phyloP scores from a whole-genome alignment of 2,888 invertebrate species.

The Dione vanillae region DNA sequence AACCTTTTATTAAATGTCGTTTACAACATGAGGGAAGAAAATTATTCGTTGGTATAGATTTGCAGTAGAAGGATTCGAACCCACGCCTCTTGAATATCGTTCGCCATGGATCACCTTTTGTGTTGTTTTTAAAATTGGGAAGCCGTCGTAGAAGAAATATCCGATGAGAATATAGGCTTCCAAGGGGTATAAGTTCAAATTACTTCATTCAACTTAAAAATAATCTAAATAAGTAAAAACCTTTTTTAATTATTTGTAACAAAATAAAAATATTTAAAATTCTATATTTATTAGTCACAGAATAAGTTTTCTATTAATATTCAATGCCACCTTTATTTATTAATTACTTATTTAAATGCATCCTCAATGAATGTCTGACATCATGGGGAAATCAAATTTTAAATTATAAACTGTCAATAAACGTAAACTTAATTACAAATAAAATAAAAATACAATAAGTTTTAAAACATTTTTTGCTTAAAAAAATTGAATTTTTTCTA shows the following conservation, averaged over 20 bases:
- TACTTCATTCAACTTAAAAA: too few relatives aligned
- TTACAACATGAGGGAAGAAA: too few relatives aligned
- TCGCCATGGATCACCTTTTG: too few relatives aligned
- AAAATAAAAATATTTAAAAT: not conserved
- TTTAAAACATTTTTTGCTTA: too few relatives aligned
- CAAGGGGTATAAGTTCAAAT: too few relatives aligned
- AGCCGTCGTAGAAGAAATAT: too few relatives aligned
- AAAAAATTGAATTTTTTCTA: too few relatives aligned
- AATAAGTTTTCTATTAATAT: not conserved
- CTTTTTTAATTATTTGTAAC: not conserved
- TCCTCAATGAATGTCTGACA: conserved; percentile 14
- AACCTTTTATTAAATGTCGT: too few relatives aligned
- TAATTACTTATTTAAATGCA: conserved; percentile 3
- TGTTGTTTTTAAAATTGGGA: too few relatives aligned
- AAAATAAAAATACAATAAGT: not conserved
- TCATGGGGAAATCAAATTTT: conserved; percentile 9
- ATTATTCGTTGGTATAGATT: too few relatives aligned
- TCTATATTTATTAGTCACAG: not conserved
- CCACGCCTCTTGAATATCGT: not conserved
- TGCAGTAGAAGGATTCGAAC: not conserved
- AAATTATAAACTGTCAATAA: not conserved
- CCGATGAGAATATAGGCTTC: too few relatives aligned
- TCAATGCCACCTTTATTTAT: conserved; percentile 22
- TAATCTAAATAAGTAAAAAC: not conserved
- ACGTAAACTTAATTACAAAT: not conserved